Evolutionary conservation across 2,113 vertebrate species (phyloP).

Genomic region (Planiliza haematocheilus): DNA sequence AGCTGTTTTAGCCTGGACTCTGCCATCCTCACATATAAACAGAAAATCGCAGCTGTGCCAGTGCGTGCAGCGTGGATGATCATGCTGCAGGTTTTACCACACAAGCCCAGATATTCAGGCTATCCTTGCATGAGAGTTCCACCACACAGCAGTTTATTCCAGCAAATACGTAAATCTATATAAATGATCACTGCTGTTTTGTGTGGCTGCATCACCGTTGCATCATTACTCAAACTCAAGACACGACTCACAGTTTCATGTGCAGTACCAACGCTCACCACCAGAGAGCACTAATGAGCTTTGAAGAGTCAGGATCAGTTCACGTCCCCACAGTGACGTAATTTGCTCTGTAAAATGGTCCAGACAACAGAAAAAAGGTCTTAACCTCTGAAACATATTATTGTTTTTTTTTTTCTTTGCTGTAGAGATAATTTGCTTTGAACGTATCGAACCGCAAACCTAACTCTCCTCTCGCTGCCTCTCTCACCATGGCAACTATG

Average conservation of each 20-base stretch:
- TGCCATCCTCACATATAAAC: background rate
- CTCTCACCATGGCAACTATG: conserved; percentile 67
- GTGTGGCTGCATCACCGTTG: conserved; percentile 4
- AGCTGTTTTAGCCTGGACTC: background rate
- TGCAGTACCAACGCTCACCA: conserved; percentile 44
- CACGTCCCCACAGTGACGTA: background rate
- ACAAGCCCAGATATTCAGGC: background rate
- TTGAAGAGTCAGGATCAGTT: background rate
- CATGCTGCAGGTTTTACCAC: background rate
- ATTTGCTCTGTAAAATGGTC: conserved; percentile 9
- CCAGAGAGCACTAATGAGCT: conserved; percentile 47
- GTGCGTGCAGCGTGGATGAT: background rate
- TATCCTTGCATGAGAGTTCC: conserved; percentile 6
- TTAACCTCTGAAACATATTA: conserved; percentile 1
- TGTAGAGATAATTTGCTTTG: conserved; percentile 15
- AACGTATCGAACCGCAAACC: conserved; percentile 33
- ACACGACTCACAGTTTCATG: background rate
- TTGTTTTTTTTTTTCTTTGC: background rate
- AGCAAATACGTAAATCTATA: background rate
- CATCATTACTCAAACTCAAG: conserved; percentile 11
- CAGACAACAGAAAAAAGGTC: background rate
- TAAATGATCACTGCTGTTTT: conserved; percentile 2
- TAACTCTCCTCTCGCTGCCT: conserved; percentile 30
- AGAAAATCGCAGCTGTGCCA: conserved; percentile 3
- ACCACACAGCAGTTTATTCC: conserved; percentile 3